Conservation (phyloP, 2,888 invertebrate genomes). For the Melanostoma scalare region DNA sequence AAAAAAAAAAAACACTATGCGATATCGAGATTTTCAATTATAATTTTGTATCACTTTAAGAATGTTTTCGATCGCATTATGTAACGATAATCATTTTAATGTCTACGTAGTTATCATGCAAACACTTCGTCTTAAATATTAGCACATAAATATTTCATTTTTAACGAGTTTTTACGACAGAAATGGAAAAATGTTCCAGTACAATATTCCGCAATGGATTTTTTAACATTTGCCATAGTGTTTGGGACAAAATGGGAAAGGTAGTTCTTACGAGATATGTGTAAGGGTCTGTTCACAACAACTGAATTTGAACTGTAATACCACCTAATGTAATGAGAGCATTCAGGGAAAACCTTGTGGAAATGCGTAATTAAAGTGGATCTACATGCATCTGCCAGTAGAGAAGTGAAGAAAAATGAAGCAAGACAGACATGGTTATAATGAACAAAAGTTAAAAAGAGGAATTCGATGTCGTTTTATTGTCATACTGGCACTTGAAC, state of each 20-base stretch:
- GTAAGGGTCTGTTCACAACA: no score
- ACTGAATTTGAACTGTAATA: no score
- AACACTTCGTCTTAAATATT: conserved; percentile 38
- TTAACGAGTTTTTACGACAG: conserved; percentile 21
- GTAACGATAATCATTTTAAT: conserved; percentile 22
- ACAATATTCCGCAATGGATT: conserved; percentile 59
- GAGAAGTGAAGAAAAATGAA: no score
- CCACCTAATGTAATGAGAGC: no score
- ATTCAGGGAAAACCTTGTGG: no score
- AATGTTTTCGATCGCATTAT: conserved; percentile 35
- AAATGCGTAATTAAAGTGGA: no score
- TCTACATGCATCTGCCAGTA: no score
- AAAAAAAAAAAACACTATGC: conserved; percentile 57
- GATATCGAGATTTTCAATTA: conserved; percentile 52
- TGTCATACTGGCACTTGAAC: no score
- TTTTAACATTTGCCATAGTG: conserved; percentile 65
- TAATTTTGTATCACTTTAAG: conserved; percentile 41
- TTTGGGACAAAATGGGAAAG: conserved; percentile 60
- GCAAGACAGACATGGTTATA: no score
- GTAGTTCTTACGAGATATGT: conserved; percentile 32
- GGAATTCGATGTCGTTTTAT: no score
- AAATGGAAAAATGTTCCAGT: conserved; percentile 49
- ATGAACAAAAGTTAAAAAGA: no score
- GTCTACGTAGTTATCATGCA: neutral
- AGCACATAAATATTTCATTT: conserved; percentile 47